Percentiles rank a stretch among this genome's conserved stretches.
Conservation (phyloP, 2,888 invertebrate genomes). For the Cloeon dipterum region DNA sequence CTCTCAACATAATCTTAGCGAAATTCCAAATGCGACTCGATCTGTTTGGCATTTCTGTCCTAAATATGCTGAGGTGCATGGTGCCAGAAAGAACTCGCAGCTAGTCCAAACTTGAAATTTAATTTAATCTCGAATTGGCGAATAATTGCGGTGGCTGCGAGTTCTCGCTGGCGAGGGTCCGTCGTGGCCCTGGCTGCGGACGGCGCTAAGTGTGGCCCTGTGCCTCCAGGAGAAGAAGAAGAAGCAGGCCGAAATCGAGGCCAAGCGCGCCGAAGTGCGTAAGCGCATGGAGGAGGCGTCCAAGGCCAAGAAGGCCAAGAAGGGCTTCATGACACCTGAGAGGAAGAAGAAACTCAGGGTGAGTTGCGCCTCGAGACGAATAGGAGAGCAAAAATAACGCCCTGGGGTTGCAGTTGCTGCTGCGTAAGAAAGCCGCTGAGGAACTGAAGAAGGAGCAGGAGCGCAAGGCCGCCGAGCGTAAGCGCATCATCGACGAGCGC, state of each 20-base stretch:
- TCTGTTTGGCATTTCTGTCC: too few species aligned
- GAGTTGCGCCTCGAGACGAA: constrained; percentile 20
- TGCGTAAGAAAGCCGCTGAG: constrained; percentile 99
- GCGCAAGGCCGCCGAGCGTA: constrained; percentile 93
- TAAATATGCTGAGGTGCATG: too few species aligned
- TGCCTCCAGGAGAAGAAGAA: constrained; percentile 70
- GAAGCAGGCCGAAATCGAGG: constrained; percentile 93
- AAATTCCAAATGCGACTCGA: too few species aligned
- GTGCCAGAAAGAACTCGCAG: too few species aligned
- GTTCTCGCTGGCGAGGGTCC: too few species aligned
- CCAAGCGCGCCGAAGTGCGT: constrained; percentile 96
- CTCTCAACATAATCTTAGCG: too few species aligned
- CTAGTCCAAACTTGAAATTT: too few species aligned
- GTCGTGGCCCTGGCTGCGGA: constrained; percentile 8
- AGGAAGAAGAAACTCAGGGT: constrained; percentile 99
- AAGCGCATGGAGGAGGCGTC: constrained; percentile 97
- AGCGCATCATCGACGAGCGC: constrained; percentile 89
- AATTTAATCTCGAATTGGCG: too few species aligned
- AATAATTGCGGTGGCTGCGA: too few species aligned
- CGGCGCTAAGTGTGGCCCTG: constrained; percentile 1
- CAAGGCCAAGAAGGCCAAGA: constrained; percentile 97
- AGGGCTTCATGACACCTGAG: constrained; percentile 99
- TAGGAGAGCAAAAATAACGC: not conserved
- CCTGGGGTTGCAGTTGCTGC: constrained; percentile 48
- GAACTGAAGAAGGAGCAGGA: constrained; percentile 99